Evolutionary conservation across 2,113 vertebrate species (phyloP), one percentile per base, ranked within the genome.

Genomic region (Callionymus lyra): DNA sequence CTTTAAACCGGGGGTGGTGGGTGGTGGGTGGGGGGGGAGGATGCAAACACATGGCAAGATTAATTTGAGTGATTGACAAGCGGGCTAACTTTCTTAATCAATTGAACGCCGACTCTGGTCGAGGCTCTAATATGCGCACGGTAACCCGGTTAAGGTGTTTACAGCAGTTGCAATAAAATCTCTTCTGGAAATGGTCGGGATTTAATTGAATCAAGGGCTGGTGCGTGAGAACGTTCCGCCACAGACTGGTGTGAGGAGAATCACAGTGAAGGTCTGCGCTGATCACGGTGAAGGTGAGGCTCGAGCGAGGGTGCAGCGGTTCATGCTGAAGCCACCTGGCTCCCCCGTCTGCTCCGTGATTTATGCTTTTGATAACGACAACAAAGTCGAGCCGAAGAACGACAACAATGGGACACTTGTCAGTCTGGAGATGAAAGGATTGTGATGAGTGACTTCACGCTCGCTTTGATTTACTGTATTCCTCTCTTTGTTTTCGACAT

Each of bases 341-440:
- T 72, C 64, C 72, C 64, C 59, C 21, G 21, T 38, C 51, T 31
- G 56, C 70, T 67, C 79, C 76, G 62, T 79, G 76, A 82, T 82
- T 76, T 67, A 76, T 74, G 77, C 68, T 69, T 81, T 76, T 79
- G 78, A 83, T 81, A 81, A 65, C 70, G 70, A 74, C 74, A 80
- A 81, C 76, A 81, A 81, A 81, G 68, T 77, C 53, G 53, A 16
- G 45, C 70, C 67, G 74, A 80, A 72, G 65, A 70, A 78, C 70
- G 72, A 78, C 72, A 70, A 76, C 74, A 83, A 78, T 80, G 54
- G 70, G 74, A 69, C 78, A 75, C 76, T 83, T 83, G 76, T 83
- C 80, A 74, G 70, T 81, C 70, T 73, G 70, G 41, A 83, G 76
- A 82, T 82, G 74, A 82, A 82, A 81, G 79, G 76, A 81, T 79